Percentiles rank a stretch among this genome's conserved stretches.
phyloP scores from a whole-genome alignment of 2,888 invertebrate species.

The Tethea ocularis region DNA sequence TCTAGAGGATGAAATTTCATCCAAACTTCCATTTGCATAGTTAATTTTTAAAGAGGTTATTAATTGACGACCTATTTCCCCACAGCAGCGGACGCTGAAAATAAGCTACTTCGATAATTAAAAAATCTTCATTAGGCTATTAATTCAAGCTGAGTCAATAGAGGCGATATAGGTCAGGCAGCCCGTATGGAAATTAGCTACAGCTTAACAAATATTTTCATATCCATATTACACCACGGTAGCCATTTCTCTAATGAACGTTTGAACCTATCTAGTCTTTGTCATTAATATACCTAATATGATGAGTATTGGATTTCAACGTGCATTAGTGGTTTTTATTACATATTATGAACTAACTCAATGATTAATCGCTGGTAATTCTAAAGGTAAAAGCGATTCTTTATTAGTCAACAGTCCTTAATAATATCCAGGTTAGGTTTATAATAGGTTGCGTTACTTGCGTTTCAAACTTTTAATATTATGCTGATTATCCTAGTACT shows the following conservation, averaged over 20 bases:
- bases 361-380: background rate
- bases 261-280: background rate
- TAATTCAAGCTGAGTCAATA: conserved; percentile 1
- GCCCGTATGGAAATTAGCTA: background rate
- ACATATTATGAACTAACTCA: background rate
- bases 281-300: background rate
- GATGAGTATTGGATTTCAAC: background rate
- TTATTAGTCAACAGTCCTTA: too few relatives aligned
- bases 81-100: background rate
- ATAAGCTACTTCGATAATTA: conserved; percentile 1
- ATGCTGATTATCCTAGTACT: too few relatives aligned
- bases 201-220: conserved; percentile 7
- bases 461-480: too few relatives aligned
- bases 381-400: background rate
- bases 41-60: background rate
- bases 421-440: background rate
- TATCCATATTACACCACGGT: background rate
- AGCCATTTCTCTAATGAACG: conserved; percentile 7
- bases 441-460: background rate
- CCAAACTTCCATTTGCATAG: background rate
- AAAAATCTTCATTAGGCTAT: background rate
- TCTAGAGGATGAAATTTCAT: background rate
- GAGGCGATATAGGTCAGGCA: background rate
- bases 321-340: background rate
- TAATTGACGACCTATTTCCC: background rate